Evolutionary conservation across 37 sponge, comb jelly and placozoan species (phyloP), one percentile per base, ranked within the genome.

Genomic region (Aplysina aerophoba): DNA sequence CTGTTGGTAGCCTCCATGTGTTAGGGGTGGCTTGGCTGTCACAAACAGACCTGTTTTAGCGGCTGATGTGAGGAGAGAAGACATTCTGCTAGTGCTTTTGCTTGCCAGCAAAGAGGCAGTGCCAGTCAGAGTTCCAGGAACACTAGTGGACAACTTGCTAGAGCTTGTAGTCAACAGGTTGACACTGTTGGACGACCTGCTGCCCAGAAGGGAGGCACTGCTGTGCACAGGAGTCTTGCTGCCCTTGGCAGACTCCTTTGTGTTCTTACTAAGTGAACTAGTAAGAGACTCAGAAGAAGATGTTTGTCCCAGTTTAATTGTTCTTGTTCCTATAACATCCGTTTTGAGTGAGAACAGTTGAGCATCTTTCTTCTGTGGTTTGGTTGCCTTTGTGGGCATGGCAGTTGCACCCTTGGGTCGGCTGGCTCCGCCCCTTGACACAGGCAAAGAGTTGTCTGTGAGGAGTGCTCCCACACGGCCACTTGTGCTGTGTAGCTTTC

Each of bases 11-110:
- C 64, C 64, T 4, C 64, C 28, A 27, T n/a, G 28, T 62, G 64
- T 28, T 4, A 62, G 64, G 2, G 64, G 64, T 53, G 44, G 33
- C 25, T 40, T 41, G 0, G 53, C 13, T n/a, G 64, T 62, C 24
- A 28, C 2, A 8, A 75, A n/a, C 1, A 75, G 78, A 16, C 78
- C 78, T 4, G 22, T 39, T 21, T 1, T 17, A 39, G 78, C 13
- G 53, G 78, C 78, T 19, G 78, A 75, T 19, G 78, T 40, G 44
- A 75, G 53, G n/a, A 75, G 53, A 75, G 78, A 75, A 16, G 78
- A 41, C 21, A 44, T 75, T 22, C 41, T 75, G 17, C n/a, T 20
- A 0, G 11, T 15, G 6, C 25, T 75, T 8, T 28, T 28, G 28
- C 64, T 62, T 4, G 64, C 11, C 4, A 28, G 24, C 4, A 62